Evolutionary conservation across 2,888 invertebrate species (phyloP).

Genomic region (Sphinx pinastri): DNA sequence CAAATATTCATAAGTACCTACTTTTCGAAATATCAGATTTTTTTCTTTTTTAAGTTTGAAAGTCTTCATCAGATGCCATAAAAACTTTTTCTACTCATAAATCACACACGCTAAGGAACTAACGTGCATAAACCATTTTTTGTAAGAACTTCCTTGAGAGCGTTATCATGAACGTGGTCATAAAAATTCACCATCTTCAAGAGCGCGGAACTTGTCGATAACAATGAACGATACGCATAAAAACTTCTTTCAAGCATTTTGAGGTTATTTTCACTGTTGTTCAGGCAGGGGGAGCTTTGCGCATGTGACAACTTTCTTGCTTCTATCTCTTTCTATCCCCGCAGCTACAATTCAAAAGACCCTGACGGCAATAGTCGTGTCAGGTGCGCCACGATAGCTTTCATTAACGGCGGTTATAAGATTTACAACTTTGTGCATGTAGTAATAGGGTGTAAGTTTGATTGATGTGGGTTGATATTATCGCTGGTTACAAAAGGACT

Average conservation of each 20-base stretch:
- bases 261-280: slow-evolving; percentile 51
- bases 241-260: slow-evolving; percentile 63
- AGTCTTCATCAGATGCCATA: not conserved
- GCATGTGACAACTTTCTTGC: slow-evolving; percentile 58
- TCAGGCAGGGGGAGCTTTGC: slow-evolving; percentile 50
- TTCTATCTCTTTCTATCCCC: slow-evolving; percentile 50
- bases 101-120: slow-evolving; percentile 28
- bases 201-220: slow-evolving; percentile 59
- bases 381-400: slow-evolving; percentile 58
- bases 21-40: too few species aligned
- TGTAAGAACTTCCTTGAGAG: slow-evolving; percentile 41
- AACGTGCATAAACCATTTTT: slow-evolving; percentile 35
- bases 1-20: too few species aligned
- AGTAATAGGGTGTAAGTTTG: slow-evolving; percentile 48
- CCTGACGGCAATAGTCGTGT: slow-evolving; percentile 54
- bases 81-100: slow-evolving; percentile 29
- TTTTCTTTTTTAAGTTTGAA: not conserved
- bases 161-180: slow-evolving; percentile 48
- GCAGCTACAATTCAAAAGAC: slow-evolving; percentile 46
- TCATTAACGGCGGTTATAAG: slow-evolving; percentile 37
- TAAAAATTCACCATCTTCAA: slow-evolving; percentile 51
- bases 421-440: slow-evolving; percentile 42
- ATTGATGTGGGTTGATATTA: slow-evolving; percentile 57
- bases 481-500: slow-evolving; percentile 59
- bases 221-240: slow-evolving; percentile 58